Evolutionary conservation across 1,140 invertebrate genomes (phyloP).

Genomic region (Atta texana): DNA sequence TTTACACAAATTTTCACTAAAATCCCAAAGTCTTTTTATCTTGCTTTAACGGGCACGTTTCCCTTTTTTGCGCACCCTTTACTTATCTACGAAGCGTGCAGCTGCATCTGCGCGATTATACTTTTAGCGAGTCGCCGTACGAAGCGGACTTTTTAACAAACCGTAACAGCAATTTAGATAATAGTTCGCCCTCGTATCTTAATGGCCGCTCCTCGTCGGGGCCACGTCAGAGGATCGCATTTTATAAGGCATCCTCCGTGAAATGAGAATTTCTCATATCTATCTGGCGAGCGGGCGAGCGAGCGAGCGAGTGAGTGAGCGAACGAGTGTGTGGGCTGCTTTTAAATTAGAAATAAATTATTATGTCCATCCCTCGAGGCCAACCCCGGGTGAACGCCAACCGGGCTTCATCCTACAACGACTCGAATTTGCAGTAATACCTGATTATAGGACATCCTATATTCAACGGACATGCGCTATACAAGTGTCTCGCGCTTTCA

Average conservation of each 20-base stretch:
- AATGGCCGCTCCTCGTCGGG: conserved; percentile 51
- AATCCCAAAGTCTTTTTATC: conserved; percentile 40
- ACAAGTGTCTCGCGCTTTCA: neutral
- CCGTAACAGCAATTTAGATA: conserved; percentile 65
- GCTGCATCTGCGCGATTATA: conserved; percentile 59
- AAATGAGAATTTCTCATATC: conserved; percentile 64
- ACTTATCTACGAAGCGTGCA: conserved; percentile 45
- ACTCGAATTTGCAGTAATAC: conserved; percentile 45
- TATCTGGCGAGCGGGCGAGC: conserved; percentile 35
- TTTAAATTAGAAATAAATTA: conserved; percentile 66
- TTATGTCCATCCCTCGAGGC: conserved; percentile 40
- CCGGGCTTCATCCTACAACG: neutral
- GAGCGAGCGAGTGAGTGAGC: conserved; percentile 22
- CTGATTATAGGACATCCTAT: conserved; percentile 29
- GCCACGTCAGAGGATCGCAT: conserved; percentile 59
- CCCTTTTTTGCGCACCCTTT: conserved; percentile 4
- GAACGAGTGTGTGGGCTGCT: conserved; percentile 14
- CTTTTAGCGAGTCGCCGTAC: conserved; percentile 56
- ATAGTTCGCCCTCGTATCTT: conserved; percentile 63
- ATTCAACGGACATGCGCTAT: neutral
- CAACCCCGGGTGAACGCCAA: neutral
- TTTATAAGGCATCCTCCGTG: conserved; percentile 63
- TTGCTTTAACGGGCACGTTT: conserved; percentile 16
- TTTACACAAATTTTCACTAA: conserved; percentile 40
- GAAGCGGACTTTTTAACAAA: conserved; percentile 62